phyloP scores from a whole-genome alignment of 2,113 vertebrate genomes.

The Maccullochella peelii region DNA sequence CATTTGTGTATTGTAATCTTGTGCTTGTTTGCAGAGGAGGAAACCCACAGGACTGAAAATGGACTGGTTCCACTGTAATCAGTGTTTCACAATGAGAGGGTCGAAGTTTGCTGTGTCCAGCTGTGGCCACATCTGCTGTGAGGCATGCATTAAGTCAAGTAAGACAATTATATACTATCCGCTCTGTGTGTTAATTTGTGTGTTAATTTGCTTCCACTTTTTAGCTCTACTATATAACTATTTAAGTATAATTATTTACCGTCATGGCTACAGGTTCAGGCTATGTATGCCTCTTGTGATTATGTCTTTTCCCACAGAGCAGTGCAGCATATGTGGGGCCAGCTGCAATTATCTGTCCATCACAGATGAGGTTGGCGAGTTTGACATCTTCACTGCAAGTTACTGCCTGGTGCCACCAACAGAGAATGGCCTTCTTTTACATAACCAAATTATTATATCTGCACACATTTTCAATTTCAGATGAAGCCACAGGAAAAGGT shows the following conservation, averaged over 20 bases:
- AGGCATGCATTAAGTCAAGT: slow-evolving; percentile 86
- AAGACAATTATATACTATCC: slow-evolving; percentile 37
- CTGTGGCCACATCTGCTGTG: slow-evolving; percentile 90
- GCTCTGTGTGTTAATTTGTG: not conserved
- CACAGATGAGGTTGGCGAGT: slow-evolving; percentile 86
- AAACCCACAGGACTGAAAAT: slow-evolving; percentile 64
- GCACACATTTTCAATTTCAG: slow-evolving; percentile 71
- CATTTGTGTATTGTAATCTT: slow-evolving; percentile 1
- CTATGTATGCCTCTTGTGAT: not conserved
- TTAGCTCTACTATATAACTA: not conserved
- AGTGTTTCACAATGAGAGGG: slow-evolving; percentile 84
- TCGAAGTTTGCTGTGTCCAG: slow-evolving; percentile 84
- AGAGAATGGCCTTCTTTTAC: not conserved
- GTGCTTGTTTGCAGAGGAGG: slow-evolving; percentile 9
- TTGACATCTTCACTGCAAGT: not conserved
- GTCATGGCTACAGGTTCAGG: not conserved
- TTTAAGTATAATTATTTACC: not conserved
- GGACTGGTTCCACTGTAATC: slow-evolving; percentile 94
- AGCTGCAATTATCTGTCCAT: slow-evolving; percentile 87
- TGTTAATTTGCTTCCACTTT: not conserved
- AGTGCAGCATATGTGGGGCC: slow-evolving; percentile 86
- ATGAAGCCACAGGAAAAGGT: slow-evolving; percentile 89
- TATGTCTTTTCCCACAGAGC: slow-evolving; percentile 76
- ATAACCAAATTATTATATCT: not conserved
- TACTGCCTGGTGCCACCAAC: not conserved